These are phyloP conservation scores for Zoanthus sansibaricus DNA, from an alignment of 92 coral and sea anemone genomes.

Conservation along the genomic window DNA sequence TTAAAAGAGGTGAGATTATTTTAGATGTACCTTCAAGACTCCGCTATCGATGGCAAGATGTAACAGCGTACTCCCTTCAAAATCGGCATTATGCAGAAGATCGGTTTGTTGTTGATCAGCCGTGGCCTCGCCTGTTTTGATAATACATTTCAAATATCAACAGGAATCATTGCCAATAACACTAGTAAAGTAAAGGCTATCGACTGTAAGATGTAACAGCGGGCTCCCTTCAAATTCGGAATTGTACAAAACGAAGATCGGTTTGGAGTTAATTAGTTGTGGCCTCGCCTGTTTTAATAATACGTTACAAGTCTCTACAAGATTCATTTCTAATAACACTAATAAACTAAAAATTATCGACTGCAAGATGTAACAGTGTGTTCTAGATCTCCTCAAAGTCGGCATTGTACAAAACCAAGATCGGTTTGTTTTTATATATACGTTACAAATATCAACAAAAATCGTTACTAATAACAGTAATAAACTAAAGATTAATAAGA, in stretches of 20 bases:
- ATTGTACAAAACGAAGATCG: slow-evolving; percentile 65
- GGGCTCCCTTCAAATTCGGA: slow-evolving; percentile 87
- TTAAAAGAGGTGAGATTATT: background rate
- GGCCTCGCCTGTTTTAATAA: slow-evolving; percentile 56
- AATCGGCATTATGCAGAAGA: slow-evolving; percentile 74
- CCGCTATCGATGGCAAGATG: slow-evolving; percentile 91
- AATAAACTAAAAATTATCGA: too few species aligned
- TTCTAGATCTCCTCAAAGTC: too few species aligned
- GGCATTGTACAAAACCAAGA: too few species aligned
- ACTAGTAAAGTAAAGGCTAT: slow-evolving; percentile 30
- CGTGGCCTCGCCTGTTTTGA: slow-evolving; percentile 57
- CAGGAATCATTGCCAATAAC: too few species aligned
- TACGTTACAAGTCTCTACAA: too few species aligned
- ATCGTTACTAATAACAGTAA: too few species aligned
- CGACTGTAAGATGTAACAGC: slow-evolving; percentile 80
- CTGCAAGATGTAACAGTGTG: too few species aligned
- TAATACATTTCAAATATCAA: too few species aligned
- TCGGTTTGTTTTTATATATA: too few species aligned
- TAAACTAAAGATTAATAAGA: too few species aligned
- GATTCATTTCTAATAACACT: too few species aligned
- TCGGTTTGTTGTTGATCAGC: slow-evolving; percentile 67
- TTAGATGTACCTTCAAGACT: slow-evolving; percentile 65
- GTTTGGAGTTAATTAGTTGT: slow-evolving; percentile 56
- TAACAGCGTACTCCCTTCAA: slow-evolving; percentile 83
- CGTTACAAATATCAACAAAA: too few species aligned